phyloP scores from a whole-genome alignment of 2,888 invertebrate species.

The Trachelus tabidus region DNA sequence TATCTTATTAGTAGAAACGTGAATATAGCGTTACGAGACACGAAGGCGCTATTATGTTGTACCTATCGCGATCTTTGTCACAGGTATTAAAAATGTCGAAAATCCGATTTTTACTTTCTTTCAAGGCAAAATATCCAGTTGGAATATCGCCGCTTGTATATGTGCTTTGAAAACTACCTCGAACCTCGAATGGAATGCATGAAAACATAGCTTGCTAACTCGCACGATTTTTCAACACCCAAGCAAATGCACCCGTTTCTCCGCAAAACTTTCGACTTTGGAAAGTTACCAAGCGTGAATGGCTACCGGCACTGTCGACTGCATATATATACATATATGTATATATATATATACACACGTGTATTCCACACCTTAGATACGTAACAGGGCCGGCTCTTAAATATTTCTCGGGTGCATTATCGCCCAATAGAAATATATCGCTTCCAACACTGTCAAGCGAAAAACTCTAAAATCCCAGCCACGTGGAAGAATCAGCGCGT shows the following conservation, averaged over 20 bases:
- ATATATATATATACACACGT: constrained; percentile 1
- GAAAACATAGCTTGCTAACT: neutral
- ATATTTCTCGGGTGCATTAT: constrained; percentile 27
- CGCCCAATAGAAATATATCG: neutral
- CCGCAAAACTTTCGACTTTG: constrained; percentile 43
- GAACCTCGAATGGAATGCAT: neutral
- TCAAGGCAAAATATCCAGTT: neutral
- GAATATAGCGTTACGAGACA: neutral
- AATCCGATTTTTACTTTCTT: neutral
- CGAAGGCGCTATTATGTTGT: neutral
- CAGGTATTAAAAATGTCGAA: neutral
- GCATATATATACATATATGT: neutral
- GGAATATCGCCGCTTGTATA: neutral
- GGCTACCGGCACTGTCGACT: neutral
- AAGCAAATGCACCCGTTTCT: constrained; percentile 25
- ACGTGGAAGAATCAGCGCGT: neutral
- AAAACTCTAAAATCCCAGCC: neutral
- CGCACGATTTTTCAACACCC: constrained; percentile 5
- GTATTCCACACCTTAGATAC: constrained; percentile 31
- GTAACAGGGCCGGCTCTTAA: constrained; percentile 44
- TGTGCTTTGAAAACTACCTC: neutral
- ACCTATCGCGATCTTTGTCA: neutral
- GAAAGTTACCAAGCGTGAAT: constrained; percentile 41
- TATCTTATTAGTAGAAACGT: neutral
- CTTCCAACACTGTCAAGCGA: neutral